Conservation (phyloP, 2,888 invertebrate genomes). For the Lordiphosa andalusiaca region DNA sequence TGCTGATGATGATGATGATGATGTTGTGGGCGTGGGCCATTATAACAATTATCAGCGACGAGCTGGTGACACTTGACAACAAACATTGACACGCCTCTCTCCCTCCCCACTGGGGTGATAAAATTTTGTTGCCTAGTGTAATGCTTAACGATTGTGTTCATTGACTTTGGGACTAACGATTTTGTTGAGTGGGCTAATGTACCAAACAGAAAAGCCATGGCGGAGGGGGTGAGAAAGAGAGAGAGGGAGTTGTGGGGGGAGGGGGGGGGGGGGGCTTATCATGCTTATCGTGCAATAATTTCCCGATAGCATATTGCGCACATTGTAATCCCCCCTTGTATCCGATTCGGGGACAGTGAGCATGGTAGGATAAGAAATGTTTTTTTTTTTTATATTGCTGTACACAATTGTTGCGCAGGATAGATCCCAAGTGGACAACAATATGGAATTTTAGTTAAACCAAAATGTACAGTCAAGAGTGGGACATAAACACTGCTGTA, state of each 20-base stretch:
- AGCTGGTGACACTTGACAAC: constrained; percentile 61
- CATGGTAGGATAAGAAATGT: constrained; percentile 41
- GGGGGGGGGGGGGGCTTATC: constrained; percentile 25
- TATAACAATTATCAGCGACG: constrained; percentile 58
- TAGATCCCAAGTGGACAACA: neutral
- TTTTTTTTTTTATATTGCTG: constrained; percentile 1
- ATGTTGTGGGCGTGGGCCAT: constrained; percentile 38
- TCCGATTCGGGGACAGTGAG: constrained; percentile 40
- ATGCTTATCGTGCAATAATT: constrained; percentile 61
- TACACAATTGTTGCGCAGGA: no score
- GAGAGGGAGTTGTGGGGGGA: constrained; percentile 5
- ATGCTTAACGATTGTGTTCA: constrained; percentile 70
- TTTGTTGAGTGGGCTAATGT: constrained; percentile 70
- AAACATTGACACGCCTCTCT: constrained; percentile 28
- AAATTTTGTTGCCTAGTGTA: constrained; percentile 72
- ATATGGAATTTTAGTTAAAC: neutral
- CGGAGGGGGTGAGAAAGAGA: constrained; percentile 1
- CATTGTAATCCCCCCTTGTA: constrained; percentile 36
- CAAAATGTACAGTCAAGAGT: no score
- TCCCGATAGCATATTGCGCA: constrained; percentile 43
- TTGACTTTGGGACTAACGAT: constrained; percentile 63
- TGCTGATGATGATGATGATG: constrained; percentile 28
- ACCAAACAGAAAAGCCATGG: constrained; percentile 5
- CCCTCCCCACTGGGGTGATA: constrained; percentile 43
- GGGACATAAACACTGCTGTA: no score